Evolutionary conservation across 2,113 vertebrate genomes (phyloP), one percentile per base, ranked within the genome.

Genomic region (Capreolus pygargus): DNA sequence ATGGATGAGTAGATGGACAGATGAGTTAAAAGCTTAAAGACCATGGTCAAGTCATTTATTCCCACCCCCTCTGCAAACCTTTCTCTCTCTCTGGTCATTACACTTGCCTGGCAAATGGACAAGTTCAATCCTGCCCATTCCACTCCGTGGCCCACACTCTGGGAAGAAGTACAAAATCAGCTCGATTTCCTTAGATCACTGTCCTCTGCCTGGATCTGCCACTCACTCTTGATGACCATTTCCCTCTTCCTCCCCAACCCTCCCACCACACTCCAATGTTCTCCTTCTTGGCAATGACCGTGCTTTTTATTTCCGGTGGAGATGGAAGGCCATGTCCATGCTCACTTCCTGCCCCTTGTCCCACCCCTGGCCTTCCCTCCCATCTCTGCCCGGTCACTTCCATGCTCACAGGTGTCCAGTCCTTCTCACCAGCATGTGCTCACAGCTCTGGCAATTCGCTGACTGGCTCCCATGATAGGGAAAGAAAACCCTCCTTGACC

Each of bases 301-400:
- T 8, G 45, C 33, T 33, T 27, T 36, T 39, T 47, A 2, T n/a
- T 16, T 43, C 79, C 58, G 1, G 1, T 1, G 39, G 60, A 27
- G 14, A 13, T 2, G 57, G 67, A 43, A 25, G 30, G 14, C 27
- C 23, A n/a, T 0, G 5, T 4, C 39, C 55, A 11, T 1, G 16
- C 45, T 45, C 67, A 4, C 74, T 47, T 2, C 33, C 25, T 10
- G 23, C 28, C 76, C 28, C 9, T 1, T 2, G 1, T 1, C 30
- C 86, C n/a, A 1, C 11, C 13, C 23, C 19, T 52, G 3, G 43
- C 74, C 52, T 84, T 33, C 58, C 58, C 70, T n/a, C 43, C 74
- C 4, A 8, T 3, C 13, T 19, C 1, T 3, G 23, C 5, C 58
- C 1, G 2, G 1, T n/a, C 52, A 28, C 13, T 9, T 5, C 74